Conservation (phyloP, 2,113 vertebrate genomes). For the Chionis minor region DNA sequence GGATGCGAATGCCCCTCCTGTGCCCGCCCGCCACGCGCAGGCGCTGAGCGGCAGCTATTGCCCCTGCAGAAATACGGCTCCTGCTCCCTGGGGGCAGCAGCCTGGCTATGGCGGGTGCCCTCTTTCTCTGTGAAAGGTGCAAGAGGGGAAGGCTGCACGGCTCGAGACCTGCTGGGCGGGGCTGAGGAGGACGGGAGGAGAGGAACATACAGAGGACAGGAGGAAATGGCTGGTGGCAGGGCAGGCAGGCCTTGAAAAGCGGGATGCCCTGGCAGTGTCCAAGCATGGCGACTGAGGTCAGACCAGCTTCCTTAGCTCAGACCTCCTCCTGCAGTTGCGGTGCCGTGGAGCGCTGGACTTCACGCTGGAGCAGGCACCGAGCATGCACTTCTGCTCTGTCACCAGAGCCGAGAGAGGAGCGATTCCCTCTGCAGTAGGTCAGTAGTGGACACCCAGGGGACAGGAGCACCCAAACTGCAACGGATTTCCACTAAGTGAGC, state of each 20-base stretch:
- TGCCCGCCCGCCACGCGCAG: background rate
- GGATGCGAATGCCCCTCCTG: background rate
- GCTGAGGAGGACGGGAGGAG: background rate
- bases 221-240: background rate
- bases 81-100: background rate
- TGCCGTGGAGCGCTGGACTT: background rate
- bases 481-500: rapidly evolving
- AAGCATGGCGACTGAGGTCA: rapidly evolving
- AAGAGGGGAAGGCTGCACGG: rapidly evolving
- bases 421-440: background rate
- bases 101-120: background rate
- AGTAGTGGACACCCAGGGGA: background rate
- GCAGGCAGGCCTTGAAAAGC: background rate
- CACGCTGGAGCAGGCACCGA: background rate
- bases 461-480: background rate
- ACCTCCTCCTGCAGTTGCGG: background rate
- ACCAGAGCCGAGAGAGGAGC: background rate
- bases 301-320: background rate
- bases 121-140: background rate
- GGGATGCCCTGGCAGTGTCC: background rate
- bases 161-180: background rate
- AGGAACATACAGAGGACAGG: background rate
- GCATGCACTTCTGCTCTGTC: background rate
- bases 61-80: background rate
- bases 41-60: background rate